Percentiles rank a stretch among this genome's conserved stretches.
Evolutionary conservation across 2,888 invertebrate genomes (phyloP).

Genomic region (Drosophila setosimentum): DNA sequence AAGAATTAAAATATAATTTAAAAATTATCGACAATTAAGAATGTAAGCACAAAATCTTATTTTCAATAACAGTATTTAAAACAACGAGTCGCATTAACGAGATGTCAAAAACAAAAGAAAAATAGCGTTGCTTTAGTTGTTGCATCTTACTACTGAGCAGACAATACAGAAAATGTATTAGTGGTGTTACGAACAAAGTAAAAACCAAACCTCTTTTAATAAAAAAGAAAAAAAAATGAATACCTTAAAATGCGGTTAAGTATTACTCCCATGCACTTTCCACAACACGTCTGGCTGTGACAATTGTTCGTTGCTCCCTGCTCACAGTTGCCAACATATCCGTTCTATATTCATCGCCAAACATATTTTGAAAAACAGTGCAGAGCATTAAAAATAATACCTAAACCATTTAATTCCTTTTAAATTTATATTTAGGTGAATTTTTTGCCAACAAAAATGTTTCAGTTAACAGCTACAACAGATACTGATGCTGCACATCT

Average conservation of each 20-base stretch:
- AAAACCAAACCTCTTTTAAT: too few relatives aligned
- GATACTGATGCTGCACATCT: neutral
- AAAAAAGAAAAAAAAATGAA: neutral
- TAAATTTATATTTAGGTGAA: neutral
- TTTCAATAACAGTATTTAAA: too few relatives aligned
- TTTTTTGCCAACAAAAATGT: neutral
- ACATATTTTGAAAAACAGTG: neutral
- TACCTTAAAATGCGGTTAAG: neutral
- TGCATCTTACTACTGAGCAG: too few relatives aligned
- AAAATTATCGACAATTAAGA: too few relatives aligned
- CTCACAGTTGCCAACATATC: neutral
- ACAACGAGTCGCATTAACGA: too few relatives aligned
- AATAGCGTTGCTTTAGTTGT: too few relatives aligned
- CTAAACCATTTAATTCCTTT: neutral
- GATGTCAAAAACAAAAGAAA: too few relatives aligned
- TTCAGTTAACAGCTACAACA: neutral
- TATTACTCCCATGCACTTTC: neutral
- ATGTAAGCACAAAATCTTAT: too few relatives aligned
- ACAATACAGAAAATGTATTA: too few relatives aligned
- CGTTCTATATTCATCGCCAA: too few relatives aligned
- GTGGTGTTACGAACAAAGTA: too few relatives aligned
- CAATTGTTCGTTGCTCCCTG: neutral
- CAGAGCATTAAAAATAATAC: neutral
- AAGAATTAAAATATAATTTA: too few relatives aligned
- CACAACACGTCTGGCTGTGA: neutral